Evolutionary conservation across 2,113 vertebrate species (phyloP).

Genomic region (Peucedramus taeniatus): DNA sequence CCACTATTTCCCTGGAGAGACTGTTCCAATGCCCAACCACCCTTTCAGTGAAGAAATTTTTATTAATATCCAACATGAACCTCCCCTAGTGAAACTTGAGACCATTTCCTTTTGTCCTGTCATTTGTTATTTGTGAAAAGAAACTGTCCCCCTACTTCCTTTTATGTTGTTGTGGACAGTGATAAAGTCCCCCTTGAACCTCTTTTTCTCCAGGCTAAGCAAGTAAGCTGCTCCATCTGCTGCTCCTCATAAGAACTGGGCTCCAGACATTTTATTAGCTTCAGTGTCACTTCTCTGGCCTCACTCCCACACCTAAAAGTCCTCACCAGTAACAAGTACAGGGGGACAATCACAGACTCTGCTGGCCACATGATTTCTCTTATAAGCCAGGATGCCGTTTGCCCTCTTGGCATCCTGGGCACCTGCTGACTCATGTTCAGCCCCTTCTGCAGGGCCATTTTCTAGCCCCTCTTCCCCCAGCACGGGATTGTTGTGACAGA

Average conservation of each 20-base stretch:
- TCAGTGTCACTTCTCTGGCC: background rate
- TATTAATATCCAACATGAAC: background rate
- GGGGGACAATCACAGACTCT: background rate
- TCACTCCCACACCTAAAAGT: background rate
- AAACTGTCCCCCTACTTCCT: background rate
- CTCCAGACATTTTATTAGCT: background rate
- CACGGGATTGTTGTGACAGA: too few species aligned
- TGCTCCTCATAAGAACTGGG: background rate
- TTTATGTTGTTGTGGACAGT: background rate
- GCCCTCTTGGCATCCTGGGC: background rate
- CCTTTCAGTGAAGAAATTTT: background rate
- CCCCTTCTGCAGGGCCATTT: background rate
- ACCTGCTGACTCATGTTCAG: background rate
- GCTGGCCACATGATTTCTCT: too few species aligned
- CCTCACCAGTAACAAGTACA: background rate
- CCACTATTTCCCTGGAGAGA: background rate
- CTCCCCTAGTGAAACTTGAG: background rate
- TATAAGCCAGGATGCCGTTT: too few species aligned
- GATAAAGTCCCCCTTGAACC: background rate
- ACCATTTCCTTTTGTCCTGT: background rate
- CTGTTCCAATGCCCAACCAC: accelerated
- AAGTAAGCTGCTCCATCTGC: background rate
- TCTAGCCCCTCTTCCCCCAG: background rate
- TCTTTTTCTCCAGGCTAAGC: background rate
- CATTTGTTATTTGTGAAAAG: background rate